Conservation (phyloP, 1,140 invertebrate species). For the Anastatus disparis region DNA sequence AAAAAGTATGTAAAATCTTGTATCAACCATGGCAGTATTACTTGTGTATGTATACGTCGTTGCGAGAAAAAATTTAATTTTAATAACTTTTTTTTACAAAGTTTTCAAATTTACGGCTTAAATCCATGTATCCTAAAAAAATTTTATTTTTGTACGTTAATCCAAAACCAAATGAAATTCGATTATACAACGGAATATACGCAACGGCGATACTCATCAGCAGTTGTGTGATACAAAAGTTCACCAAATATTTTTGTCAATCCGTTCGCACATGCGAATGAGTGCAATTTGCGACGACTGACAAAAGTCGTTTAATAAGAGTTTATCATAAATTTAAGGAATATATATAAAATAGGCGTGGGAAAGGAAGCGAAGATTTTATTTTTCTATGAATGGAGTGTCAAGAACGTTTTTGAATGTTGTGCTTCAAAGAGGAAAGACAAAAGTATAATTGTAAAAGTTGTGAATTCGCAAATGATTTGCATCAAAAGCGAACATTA, state of each 20-base stretch:
- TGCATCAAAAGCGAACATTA: slow-evolving; percentile 1
- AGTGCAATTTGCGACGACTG: slow-evolving; percentile 29
- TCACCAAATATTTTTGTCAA: slow-evolving; percentile 32
- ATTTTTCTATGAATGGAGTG: slow-evolving; percentile 48
- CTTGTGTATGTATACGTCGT: slow-evolving; percentile 14
- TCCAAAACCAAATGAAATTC: background rate
- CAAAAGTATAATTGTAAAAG: slow-evolving; percentile 30
- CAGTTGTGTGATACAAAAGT: slow-evolving; percentile 44
- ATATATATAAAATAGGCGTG: slow-evolving; percentile 9
- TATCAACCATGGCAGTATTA: slow-evolving; percentile 43
- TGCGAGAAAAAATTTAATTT: background rate
- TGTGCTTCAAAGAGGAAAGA: no score
- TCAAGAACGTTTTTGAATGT: slow-evolving; percentile 31
- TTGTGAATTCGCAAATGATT: slow-evolving; percentile 19
- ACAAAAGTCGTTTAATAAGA: slow-evolving; percentile 31
- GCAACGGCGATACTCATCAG: slow-evolving; percentile 4
- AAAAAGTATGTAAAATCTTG: slow-evolving; percentile 34
- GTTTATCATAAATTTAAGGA: slow-evolving; percentile 42
- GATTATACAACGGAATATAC: background rate
- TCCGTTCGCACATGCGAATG: slow-evolving; percentile 26
- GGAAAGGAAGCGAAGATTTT: slow-evolving; percentile 41
- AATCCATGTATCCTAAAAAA: no score
- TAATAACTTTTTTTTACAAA: background rate
- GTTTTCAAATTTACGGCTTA: background rate
- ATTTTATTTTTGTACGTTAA: no score